Conservation (phyloP, 2,797 vertebrate genomes). For the Enteromius treurensis region DNA sequence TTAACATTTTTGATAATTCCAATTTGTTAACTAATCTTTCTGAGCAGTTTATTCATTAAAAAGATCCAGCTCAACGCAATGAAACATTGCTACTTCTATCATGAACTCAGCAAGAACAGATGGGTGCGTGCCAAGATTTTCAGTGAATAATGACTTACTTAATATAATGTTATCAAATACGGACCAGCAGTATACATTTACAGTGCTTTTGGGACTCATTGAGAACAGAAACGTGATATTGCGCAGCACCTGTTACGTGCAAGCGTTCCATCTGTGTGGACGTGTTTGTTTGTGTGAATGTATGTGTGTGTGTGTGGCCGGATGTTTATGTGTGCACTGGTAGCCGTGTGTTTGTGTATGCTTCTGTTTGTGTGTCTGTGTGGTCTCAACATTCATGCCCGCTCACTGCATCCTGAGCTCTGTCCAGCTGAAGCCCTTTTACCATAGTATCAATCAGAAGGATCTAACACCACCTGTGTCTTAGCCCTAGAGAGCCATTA, state of each 20-base stretch:
- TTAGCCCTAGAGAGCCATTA: conserved; percentile 41
- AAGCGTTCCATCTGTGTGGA: conserved; percentile 10
- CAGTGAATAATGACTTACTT: conserved; percentile 16
- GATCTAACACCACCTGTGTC: conserved; percentile 28
- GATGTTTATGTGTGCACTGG: conserved; percentile 43
- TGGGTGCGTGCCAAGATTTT: background rate
- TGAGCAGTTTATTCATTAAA: background rate
- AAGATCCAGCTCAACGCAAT: background rate
- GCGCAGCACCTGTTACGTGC: conserved; percentile 27
- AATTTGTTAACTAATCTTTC: background rate
- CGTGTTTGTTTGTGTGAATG: conserved; percentile 9
- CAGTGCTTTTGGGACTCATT: background rate
- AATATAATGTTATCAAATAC: conserved; percentile 5
- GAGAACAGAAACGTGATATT: conserved; percentile 10
- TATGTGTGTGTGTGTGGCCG: conserved; percentile 26
- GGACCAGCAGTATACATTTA: background rate
- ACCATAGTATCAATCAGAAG: conserved; percentile 27
- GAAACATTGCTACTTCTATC: background rate
- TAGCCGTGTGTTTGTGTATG: conserved; percentile 13
- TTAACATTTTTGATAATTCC: background rate
- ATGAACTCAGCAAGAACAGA: background rate
- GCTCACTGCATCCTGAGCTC: conserved; percentile 39
- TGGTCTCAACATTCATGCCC: conserved; percentile 31
- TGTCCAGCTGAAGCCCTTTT: conserved; percentile 34
- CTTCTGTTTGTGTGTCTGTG: conserved; percentile 38